Base-by-base conservation (phyloP, 1,140 invertebrate genomes). In the Matsumurasca onukii region DNA sequence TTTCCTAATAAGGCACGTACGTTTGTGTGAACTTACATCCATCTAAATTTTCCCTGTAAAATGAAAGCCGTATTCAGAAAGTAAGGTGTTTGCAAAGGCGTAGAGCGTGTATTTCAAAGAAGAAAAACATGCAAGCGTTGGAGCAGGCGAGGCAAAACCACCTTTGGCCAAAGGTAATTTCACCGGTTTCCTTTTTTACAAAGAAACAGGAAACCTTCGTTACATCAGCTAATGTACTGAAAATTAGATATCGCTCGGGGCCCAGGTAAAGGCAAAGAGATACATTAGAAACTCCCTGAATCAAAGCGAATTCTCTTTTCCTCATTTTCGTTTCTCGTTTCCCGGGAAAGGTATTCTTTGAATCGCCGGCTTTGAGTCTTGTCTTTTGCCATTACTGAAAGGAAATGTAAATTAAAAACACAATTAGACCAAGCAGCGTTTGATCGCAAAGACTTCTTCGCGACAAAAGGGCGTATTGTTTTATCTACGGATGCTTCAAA, bases 391-490 rank as follows among this genome's bases (percentile, higher is more conserved):
- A 22, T 59, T 59, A 27, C 55, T 24, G 30, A 59, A 59, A 59
- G 55, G 55, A 59, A 59, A 59, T 59, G 55, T 59, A 59, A 59
- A 59, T 59, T 59, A 59, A 59, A 59, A 59, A 59, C 55, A 59
- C 55, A 59, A 59, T 59, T 59, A 59, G 55, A 59, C 22, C 9
- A 5, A 29, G 55, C 55, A 22, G 13, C 30, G 55, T 59, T 59
- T 59, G 55, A 59, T 59, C 55, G 22, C 55, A 59, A 59, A 59
- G 55, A 59, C 55, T 59, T 59, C 55, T 59, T 22, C 24, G 24
- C 24, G 30, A 59, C 55, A 59, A 59, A 59, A 59, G 55, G 55
- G 30, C 55, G 25, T 59, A 59, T 59, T 59, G 30, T 59, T 59
- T 27, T 24, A 27, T 25, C 25, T 13, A 27, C n/a, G 30, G 55